These are phyloP conservation scores for Aethes cnicana DNA, from an alignment of 2,888 invertebrate species.

Conservation along the genomic window DNA sequence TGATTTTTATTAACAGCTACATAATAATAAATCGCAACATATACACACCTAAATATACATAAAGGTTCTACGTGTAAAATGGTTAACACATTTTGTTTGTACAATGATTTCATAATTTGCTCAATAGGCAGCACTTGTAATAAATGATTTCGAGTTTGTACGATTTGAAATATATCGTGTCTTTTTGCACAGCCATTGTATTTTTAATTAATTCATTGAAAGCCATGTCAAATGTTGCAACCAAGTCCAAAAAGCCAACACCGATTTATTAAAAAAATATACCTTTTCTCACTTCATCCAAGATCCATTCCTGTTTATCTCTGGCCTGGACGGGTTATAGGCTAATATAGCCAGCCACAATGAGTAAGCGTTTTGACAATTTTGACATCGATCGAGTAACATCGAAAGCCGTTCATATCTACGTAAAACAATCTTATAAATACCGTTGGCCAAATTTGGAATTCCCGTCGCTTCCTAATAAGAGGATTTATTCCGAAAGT, in stretches of 20 bases:
- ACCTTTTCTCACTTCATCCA: not conserved
- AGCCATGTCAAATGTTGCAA: conserved; percentile 12
- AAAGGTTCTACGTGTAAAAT: conserved; percentile 51
- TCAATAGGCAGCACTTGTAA: conserved; percentile 32
- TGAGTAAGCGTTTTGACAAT: conserved; percentile 47
- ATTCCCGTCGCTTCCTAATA: not conserved
- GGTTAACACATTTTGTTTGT: conserved; percentile 62
- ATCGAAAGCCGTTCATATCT: conserved; percentile 53
- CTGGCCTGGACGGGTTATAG: conserved; percentile 63
- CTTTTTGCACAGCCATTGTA: conserved; percentile 24
- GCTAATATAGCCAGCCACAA: conserved; percentile 51
- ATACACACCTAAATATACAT: conserved; percentile 41
- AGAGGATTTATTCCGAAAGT: too few species aligned
- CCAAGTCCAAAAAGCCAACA: conserved; percentile 12
- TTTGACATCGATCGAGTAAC: conserved; percentile 51
- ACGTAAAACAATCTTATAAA: conserved; percentile 1
- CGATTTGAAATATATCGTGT: too few species aligned
- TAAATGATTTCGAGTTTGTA: too few species aligned
- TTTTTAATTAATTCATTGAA: not conserved
- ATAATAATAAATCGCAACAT: conserved; percentile 35
- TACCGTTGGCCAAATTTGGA: not conserved
- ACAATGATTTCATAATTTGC: conserved; percentile 52
- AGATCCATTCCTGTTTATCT: conserved; percentile 45
- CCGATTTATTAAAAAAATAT: conserved; percentile 15
- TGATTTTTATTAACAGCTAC: conserved; percentile 35